Conservation (phyloP, 2,888 invertebrate species). For the Macaria notata region DNA sequence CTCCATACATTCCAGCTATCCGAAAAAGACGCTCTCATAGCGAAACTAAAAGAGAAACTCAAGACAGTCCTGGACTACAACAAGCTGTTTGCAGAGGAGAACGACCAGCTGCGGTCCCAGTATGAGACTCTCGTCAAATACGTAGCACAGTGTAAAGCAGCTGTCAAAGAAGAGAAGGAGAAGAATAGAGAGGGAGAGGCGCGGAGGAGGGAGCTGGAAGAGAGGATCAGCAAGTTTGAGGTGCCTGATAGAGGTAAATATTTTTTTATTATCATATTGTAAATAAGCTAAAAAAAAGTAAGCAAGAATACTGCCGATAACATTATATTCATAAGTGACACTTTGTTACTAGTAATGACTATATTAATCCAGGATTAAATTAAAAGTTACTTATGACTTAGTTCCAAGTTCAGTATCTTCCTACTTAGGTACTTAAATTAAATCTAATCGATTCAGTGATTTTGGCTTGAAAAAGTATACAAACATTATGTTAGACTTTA, state of each 20-base stretch:
- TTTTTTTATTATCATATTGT: background rate
- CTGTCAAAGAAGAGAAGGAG: conserved; percentile 72
- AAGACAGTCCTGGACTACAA: conserved; percentile 83
- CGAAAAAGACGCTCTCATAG: conserved; percentile 82
- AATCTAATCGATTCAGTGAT: too few species aligned
- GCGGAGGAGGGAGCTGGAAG: conserved; percentile 58
- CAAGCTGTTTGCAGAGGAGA: conserved; percentile 84
- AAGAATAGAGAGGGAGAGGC: conserved; percentile 55
- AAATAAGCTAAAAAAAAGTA: too few species aligned
- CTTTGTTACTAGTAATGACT: too few species aligned
- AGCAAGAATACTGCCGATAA: too few species aligned
- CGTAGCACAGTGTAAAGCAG: conserved; percentile 76
- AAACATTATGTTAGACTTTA: too few species aligned
- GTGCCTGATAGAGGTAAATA: conserved; percentile 64
- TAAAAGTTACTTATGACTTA: too few species aligned
- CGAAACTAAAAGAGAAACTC: conserved; percentile 84
- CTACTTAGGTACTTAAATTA: too few species aligned
- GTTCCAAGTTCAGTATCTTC: too few species aligned
- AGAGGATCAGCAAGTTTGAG: conserved; percentile 66
- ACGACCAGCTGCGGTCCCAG: conserved; percentile 78
- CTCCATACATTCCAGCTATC: conserved; percentile 81
- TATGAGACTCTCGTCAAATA: conserved; percentile 74
- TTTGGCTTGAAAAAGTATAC: too few species aligned
- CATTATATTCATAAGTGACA: too few species aligned
- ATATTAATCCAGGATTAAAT: too few species aligned